Evolutionary conservation across 2,797 vertebrate genomes (phyloP), one percentile per base, ranked within the genome.

Genomic region (Orestias chungarensis): DNA sequence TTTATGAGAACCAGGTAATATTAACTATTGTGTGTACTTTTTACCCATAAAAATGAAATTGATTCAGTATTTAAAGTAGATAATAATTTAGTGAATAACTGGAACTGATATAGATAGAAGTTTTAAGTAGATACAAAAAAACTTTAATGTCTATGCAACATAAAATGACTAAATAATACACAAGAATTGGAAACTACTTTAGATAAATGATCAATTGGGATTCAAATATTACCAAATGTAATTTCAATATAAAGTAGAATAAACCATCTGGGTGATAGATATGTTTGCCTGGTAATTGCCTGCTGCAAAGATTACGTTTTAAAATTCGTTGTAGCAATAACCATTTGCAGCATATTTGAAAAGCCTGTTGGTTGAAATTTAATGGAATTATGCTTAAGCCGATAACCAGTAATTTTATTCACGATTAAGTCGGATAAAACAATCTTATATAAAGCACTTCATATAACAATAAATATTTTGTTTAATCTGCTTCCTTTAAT

Each of bases 201-300:
- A 27, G 33, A 49, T 49, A 9, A 33, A 7, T 35, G 3, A n/a
- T 75, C 82, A 84, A 78, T 47, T 77, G 40, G 43, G 74, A 81
- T 80, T 72, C 67, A 86, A 86, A 82, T 82, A 84, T 82, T 74
- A 75, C 82, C 76, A 83, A 44, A 49, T 14, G 64, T 52, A 68
- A 84, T 86, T 78, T 80, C 61, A 71, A 29, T 35, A 44, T 44
- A 65, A 57, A 70, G 66, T 11, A 27, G 61, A 66, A 55, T 61
- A 74, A 54, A 71, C 43, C 61, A 7, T 47, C 3, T 47, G 35
- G 6, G 20, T 23, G 70, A 64, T 68, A 64, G 57, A 66, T 74
- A 57, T 68, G 23, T 70, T 57, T 38, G 71, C 35, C 33, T 31
- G 43, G 20, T 67, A 69, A 69, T 6, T 20, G 33, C 38, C 44